phyloP scores from a whole-genome alignment of 2,797 vertebrate genomes.

The Danio tinwini region DNA sequence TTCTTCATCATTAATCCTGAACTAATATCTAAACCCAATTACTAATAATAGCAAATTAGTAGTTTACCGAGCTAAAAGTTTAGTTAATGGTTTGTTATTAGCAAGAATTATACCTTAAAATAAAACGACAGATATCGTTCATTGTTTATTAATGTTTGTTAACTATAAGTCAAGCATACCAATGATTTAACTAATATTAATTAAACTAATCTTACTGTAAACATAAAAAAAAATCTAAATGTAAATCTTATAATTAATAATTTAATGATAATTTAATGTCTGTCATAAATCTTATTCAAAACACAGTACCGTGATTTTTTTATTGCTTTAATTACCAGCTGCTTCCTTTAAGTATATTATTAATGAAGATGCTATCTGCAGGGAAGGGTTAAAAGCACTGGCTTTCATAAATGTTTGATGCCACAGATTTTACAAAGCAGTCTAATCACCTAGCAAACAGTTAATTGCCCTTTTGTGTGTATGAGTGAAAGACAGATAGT shows the following conservation, averaged over 20 bases:
- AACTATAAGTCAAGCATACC: no score
- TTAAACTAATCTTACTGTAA: not conserved
- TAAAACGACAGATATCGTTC: not conserved
- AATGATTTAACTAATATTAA: not conserved
- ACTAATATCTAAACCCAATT: no score
- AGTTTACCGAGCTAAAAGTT: no score
- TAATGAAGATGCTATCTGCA: slow-evolving; percentile 71
- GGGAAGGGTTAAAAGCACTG: slow-evolving; percentile 66
- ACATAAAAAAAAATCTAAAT: no score
- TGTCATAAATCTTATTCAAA: slow-evolving; percentile 5
- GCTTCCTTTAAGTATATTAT: slow-evolving; percentile 73
- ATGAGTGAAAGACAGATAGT: slow-evolving; percentile 2
- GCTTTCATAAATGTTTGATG: slow-evolving; percentile 79
- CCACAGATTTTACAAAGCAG: slow-evolving; percentile 64
- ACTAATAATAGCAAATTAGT: no score
- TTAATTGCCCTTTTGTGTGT: slow-evolving; percentile 15
- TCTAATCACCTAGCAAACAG: slow-evolving; percentile 51
- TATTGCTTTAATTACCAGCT: slow-evolving; percentile 54
- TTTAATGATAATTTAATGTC: not conserved
- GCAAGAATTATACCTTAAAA: no score
- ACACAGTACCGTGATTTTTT: slow-evolving; percentile 35
- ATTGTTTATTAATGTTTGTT: not conserved
- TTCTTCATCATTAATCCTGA: no score
- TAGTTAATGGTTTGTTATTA: no score
- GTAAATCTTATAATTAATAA: no score